Evolutionary conservation across 2,888 invertebrate species (phyloP).

Genomic region (Napeogenes sylphis): DNA sequence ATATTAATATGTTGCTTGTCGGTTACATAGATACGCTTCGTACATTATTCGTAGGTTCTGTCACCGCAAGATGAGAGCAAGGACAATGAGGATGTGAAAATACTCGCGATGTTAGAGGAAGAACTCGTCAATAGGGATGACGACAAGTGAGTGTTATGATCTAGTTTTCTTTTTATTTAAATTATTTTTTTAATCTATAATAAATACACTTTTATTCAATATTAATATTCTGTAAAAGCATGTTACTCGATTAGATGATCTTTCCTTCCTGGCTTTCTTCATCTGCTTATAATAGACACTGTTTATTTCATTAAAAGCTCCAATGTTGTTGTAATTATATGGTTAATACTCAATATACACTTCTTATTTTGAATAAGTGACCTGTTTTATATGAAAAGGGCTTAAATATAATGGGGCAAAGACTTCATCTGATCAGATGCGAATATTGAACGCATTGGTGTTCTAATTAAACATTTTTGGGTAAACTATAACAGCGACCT

Average conservation of each 20-base stretch:
- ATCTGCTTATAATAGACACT: conserved; percentile 30
- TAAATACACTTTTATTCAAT: neutral
- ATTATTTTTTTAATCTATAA: neutral
- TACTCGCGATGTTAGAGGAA: conserved; percentile 83
- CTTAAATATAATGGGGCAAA: too few species aligned
- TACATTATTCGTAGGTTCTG: conserved; percentile 69
- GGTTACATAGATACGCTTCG: conserved; percentile 65
- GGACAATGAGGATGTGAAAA: conserved; percentile 86
- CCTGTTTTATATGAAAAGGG: too few species aligned
- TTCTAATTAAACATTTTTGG: too few species aligned
- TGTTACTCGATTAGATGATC: conserved; percentile 11
- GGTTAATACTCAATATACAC: too few species aligned
- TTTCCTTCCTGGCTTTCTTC: conserved; percentile 34
- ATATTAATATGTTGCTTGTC: conserved; percentile 58
- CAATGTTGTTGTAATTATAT: too few species aligned
- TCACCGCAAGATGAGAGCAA: conserved; percentile 68
- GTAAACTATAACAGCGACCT: too few species aligned
- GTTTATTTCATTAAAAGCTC: neutral
- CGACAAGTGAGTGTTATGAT: conserved; percentile 80
- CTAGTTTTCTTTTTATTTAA: neutral
- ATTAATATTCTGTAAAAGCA: conserved; percentile 6
- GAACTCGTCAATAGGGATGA: conserved; percentile 91
- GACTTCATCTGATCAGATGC: too few species aligned
- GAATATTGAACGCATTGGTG: too few species aligned
- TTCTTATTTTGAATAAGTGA: too few species aligned